Evolutionary conservation across 2,888 invertebrate species (phyloP), one percentile per base, ranked within the genome.

Genomic region (Lochmaea capreae): DNA sequence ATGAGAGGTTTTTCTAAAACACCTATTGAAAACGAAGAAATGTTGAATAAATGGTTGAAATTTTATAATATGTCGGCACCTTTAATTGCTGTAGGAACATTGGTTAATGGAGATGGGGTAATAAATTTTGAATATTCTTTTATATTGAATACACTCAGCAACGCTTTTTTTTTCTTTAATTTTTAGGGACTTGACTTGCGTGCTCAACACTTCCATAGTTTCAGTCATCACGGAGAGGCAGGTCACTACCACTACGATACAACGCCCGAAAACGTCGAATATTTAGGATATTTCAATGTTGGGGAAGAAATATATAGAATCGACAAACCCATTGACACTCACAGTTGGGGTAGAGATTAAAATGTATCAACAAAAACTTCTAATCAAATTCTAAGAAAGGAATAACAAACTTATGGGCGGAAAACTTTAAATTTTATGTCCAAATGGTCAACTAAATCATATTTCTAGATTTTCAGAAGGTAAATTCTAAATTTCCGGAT

Each of bases 221-320:
- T 94, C 87, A 93, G 94, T 79, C 88, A 90, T 83, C 93, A 93
- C 85, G 94, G 93, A 73, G 93, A 94, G 89, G 97, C 95, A 79
- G 98, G 98, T 0, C 99, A 99, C 89, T 99, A 99, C 89, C 99
- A 99, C 88, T 93, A 93, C 86, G 99, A 99, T 88, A 94, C 94
- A 10, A 96, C 97, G 43, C 98, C 99, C 0, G 93, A 92, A 10
- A 89, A 86, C n/a, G 97, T 92, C 11, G 93, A 95, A 85, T 98
- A 99, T 88, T 90, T 95, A 83, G 98, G 95, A 0, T 98, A 96
- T 89, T 96, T 98, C 86, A 92, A 91, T 83, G 87, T 94, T 58
- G 97, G 94, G 3, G 91, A 90, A 84, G 90, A 88, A 86, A 90
- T 96, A 74, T 88, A 93, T 76, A 90, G 96, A 72, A 88, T 96